Evolutionary conservation across 1,140 invertebrate species (phyloP).

Genomic region (Lethocerus indicus): DNA sequence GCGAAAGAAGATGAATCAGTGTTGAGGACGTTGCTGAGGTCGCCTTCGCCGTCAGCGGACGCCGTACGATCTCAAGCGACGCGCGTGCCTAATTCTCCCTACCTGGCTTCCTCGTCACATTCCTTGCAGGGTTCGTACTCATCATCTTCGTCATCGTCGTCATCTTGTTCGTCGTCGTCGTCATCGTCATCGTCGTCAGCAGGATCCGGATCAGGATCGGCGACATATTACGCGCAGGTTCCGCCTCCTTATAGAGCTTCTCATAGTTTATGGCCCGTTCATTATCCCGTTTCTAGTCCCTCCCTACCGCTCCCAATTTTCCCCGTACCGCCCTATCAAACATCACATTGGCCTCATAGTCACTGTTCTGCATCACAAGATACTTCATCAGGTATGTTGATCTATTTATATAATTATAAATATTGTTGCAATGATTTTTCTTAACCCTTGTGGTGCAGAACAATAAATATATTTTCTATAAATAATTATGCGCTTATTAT

Average conservation of each 20-base stretch:
- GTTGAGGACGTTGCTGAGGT: slow-evolving; percentile 14
- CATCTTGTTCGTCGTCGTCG: slow-evolving; percentile 17
- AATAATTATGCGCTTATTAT: no score
- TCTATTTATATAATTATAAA: slow-evolving; percentile 8
- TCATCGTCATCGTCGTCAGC: slow-evolving; percentile 11
- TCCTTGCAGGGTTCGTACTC: slow-evolving; percentile 17
- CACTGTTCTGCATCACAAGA: slow-evolving; percentile 8
- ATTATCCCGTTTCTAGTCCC: slow-evolving; percentile 11
- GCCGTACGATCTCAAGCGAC: slow-evolving; percentile 4
- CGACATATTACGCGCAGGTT: slow-evolving; percentile 9
- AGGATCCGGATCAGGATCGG: no score
- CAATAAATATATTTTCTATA: no score
- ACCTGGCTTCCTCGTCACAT: slow-evolving; percentile 16
- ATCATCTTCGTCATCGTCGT: slow-evolving; percentile 19
- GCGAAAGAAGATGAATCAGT: slow-evolving; percentile 24
- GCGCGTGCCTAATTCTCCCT: slow-evolving; percentile 16
- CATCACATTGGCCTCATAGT: slow-evolving; percentile 2
- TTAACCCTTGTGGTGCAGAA: no score
- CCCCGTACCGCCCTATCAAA: slow-evolving; percentile 2
- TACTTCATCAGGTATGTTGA: slow-evolving; percentile 6
- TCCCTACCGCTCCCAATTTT: slow-evolving; percentile 7
- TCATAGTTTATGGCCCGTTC: slow-evolving; percentile 5
- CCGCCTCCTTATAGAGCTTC: slow-evolving; percentile 15
- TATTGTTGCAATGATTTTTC: neutral
- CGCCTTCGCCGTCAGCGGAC: slow-evolving; percentile 11